Evolutionary conservation across 2,113 vertebrate species (phyloP).

Genomic region (Myotis brandtii): DNA sequence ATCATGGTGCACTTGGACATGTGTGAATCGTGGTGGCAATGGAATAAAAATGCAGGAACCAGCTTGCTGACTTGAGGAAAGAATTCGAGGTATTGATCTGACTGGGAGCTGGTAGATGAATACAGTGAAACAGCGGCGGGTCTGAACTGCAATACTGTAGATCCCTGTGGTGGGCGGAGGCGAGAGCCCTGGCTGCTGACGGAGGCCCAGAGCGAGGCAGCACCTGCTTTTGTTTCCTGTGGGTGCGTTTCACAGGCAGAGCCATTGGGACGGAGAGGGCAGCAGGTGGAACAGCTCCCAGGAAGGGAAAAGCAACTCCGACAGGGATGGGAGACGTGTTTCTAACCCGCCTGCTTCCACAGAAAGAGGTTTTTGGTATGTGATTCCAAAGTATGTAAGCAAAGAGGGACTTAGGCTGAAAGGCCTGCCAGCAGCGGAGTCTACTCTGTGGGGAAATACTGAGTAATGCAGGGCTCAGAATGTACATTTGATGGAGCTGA

Average conservation of each 20-base stretch:
- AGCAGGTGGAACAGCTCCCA: not conserved
- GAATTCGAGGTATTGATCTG: not conserved
- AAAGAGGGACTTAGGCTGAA: not conserved
- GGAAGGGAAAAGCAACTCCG: not conserved
- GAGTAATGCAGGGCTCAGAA: not conserved
- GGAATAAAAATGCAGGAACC: not conserved
- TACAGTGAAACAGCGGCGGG: rapidly evolving
- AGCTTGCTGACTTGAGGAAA: not conserved
- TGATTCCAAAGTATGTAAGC: not conserved
- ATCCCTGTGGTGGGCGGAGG: not conserved
- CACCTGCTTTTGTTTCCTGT: not conserved
- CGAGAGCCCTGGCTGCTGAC: not conserved
- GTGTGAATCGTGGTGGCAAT: not conserved
- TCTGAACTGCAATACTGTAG: not conserved
- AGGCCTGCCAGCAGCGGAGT: not conserved
- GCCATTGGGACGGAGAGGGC: rapidly evolving
- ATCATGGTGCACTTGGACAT: not conserved
- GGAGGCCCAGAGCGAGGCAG: not conserved
- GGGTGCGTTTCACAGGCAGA: not conserved
- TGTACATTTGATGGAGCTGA: not conserved
- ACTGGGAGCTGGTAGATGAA: not conserved
- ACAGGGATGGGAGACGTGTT: too few relatives aligned
- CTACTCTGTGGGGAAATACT: not conserved
- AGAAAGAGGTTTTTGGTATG: not conserved
- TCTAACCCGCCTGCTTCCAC: not conserved